phyloP scores from a whole-genome alignment of 2,888 invertebrate genomes.

The Tridacna gigas region DNA sequence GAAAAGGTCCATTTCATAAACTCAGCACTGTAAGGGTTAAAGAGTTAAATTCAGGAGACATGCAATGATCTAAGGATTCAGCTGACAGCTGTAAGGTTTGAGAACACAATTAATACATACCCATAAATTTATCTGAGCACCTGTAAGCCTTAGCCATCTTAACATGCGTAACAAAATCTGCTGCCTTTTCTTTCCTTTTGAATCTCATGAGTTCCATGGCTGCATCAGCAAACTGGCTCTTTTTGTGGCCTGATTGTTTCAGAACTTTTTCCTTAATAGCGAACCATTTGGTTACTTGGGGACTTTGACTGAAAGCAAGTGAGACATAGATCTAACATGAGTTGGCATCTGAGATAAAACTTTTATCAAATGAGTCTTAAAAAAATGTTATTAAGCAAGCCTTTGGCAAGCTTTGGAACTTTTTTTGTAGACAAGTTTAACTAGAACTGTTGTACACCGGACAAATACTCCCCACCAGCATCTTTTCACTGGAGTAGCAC shows the following conservation, averaged over 20 bases:
- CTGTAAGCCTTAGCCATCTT: slow-evolving; percentile 57
- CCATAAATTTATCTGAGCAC: slow-evolving; percentile 33
- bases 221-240: slow-evolving; percentile 47
- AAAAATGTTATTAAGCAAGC: too few relatives aligned
- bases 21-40: too few relatives aligned
- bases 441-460: too few relatives aligned
- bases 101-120: slow-evolving; percentile 6
- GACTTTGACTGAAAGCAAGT: slow-evolving; percentile 11
- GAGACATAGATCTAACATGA: not conserved
- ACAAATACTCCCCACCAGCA: too few relatives aligned
- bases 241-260: slow-evolving; percentile 27
- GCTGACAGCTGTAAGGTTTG: too few relatives aligned
- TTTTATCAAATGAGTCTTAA: too few relatives aligned
- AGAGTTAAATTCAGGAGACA: too few relatives aligned
- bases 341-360: not conserved
- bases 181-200: slow-evolving; percentile 60
- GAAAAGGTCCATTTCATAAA: too few relatives aligned
- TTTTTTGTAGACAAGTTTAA: too few relatives aligned
- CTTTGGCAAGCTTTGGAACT: too few relatives aligned
- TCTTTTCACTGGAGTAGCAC: too few relatives aligned
- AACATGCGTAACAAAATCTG: slow-evolving; percentile 61
- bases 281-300: slow-evolving; percentile 69
- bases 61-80: too few relatives aligned
- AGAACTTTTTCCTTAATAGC: slow-evolving; percentile 58
- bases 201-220: slow-evolving; percentile 63